Evolutionary conservation across 2,888 invertebrate species (phyloP).

Genomic region (Dusona sp.): DNA sequence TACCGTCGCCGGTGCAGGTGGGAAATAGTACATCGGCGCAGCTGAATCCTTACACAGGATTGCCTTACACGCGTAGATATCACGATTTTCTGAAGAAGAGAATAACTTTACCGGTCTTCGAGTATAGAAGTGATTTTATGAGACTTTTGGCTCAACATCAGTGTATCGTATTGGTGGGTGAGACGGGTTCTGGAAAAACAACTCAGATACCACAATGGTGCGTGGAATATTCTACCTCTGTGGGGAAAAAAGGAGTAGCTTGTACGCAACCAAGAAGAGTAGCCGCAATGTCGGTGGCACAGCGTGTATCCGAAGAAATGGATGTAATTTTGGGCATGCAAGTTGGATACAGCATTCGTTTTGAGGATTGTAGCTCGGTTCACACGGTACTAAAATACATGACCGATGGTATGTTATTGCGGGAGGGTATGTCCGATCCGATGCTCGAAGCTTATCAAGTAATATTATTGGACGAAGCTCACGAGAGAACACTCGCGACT

Average conservation of each 20-base stretch:
- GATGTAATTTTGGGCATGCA: conserved; percentile 95
- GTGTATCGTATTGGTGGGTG: conserved; percentile 98
- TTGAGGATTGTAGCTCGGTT: conserved; percentile 98
- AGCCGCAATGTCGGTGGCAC: conserved; percentile 99
- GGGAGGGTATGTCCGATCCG: conserved; percentile 99
- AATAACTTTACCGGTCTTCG: conserved; percentile 97
- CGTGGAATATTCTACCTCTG: conserved; percentile 89
- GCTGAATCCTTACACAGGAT: conserved; percentile 92
- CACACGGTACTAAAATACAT: conserved; percentile 98
- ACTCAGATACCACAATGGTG: conserved; percentile 99
- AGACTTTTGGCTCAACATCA: conserved; percentile 96
- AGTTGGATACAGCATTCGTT: conserved; percentile 98
- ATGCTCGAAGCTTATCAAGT: conserved; percentile 98
- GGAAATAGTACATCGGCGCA: conserved; percentile 69
- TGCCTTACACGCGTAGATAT: conserved; percentile 95
- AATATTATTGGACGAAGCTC: conserved; percentile 98
- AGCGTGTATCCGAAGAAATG: conserved; percentile 99
- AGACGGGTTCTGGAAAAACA: conserved; percentile 99
- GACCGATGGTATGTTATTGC: conserved; percentile 99
- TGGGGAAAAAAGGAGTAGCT: conserved; percentile 93
- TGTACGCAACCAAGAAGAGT: conserved; percentile 99
- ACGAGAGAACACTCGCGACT: conserved; percentile 98
- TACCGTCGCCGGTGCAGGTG: conserved; percentile 8
- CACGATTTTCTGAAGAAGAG: conserved; percentile 95
- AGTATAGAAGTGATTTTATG: conserved; percentile 98